Evolutionary conservation across 1,140 invertebrate species (phyloP), one percentile per base, ranked within the genome.

Genomic region (Nomia melanderi): DNA sequence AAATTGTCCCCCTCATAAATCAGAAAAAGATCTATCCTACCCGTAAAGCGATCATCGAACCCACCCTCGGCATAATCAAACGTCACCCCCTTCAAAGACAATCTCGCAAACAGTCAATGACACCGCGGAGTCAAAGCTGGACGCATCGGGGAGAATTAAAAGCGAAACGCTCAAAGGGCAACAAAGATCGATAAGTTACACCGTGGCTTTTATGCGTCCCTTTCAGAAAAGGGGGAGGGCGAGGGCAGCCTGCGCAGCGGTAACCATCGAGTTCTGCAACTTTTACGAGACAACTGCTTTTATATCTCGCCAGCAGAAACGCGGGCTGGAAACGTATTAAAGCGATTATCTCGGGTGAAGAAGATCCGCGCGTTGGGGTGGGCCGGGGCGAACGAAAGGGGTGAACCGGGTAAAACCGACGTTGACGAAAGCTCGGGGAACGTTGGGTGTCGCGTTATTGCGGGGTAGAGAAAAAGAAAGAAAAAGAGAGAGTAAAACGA

Each of bases 251-350:
- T 29, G 14, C 25, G 31, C 41, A 31, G 17, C 1, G 31, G 56
- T 82, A 57, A 53, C 53, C 56, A 71, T 83, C 62, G 70, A n/a
- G 63, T 82, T 70, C 66, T 77, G 67, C 64, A 83, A 83, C 73
- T 83, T 80, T 84, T 80, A 77, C 82, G 65, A 56, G 64, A 59
- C 69, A 60, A 80, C 67, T 47, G 81, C 72, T 83, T 83, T 79
- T 84, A 69, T 75, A 65, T 77, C 75, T 83, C 59, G 54, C n/a
- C 36, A 44, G 53, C 41, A 53, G 66, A 65, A 71, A 71, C 70
- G 33, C 81, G 53, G n/a, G 71, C 70, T 79, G 71, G 65, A 83
- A 77, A 84, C 75, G 78, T 84, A 83, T 84, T 83, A 84, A 84
- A 83, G 69, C 73, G 78, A 83, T 84, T 84, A 84, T 80, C 81